Evolutionary conservation across 2,113 vertebrate genomes (phyloP).

Genomic region (Cryptomyrus ogoouensis): DNA sequence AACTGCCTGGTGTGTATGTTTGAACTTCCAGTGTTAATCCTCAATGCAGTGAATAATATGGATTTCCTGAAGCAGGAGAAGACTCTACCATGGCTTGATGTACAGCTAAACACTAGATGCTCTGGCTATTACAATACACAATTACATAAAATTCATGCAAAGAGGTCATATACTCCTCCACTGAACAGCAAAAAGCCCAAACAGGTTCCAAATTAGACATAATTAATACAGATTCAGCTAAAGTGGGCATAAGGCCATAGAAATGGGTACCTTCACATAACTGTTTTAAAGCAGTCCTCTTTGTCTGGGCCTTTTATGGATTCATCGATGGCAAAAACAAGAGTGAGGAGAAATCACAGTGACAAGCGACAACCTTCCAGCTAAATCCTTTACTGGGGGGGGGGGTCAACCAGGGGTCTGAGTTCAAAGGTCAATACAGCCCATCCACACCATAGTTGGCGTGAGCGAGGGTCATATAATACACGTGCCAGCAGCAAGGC

Average conservation of each 20-base stretch:
- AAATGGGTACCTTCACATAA: not conserved
- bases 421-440: slow-evolving; percentile 26
- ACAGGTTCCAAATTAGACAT: not conserved
- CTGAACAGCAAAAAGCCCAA: not conserved
- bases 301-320: not conserved
- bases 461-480: not conserved
- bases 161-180: not conserved
- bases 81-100: not conserved
- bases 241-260: not conserved
- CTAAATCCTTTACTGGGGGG: slow-evolving; percentile 21
- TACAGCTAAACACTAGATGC: not conserved
- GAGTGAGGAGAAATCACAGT: slow-evolving; percentile 15
- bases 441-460: not conserved
- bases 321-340: slow-evolving; percentile 34
- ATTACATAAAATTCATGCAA: not conserved
- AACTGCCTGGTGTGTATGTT: not conserved
- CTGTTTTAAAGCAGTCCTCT: not conserved
- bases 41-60: not conserved
- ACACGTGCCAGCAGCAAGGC: slow-evolving; percentile 1
- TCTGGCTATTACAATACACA: not conserved
- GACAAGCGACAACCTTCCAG: slow-evolving; percentile 6
- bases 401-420: slow-evolving; percentile 14
- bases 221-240: not conserved
- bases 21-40: slow-evolving; percentile 1
- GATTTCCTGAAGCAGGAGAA: not conserved